These are phyloP conservation scores for Apus apus DNA, from an alignment of 2,113 vertebrate species.

Conservation along the genomic window DNA sequence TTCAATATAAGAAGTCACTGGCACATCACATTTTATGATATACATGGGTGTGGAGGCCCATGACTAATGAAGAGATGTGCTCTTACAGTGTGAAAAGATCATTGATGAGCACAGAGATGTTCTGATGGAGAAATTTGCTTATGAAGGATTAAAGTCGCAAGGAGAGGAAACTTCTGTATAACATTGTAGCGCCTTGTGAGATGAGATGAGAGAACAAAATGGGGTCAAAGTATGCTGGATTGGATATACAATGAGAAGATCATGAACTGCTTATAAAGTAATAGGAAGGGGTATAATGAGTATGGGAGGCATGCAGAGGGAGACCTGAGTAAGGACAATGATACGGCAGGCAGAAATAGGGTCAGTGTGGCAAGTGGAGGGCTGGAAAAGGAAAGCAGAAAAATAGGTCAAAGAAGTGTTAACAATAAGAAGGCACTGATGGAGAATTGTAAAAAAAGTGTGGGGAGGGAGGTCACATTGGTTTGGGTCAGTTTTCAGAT, in stretches of 20 bases:
- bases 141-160: neutral
- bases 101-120: neutral
- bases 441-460: neutral
- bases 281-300: neutral
- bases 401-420: neutral
- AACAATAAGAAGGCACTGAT: neutral
- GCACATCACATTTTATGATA: neutral
- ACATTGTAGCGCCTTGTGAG: neutral
- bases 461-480: neutral
- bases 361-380: neutral
- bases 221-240: neutral
- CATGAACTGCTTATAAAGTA: neutral
- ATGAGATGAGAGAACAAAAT: neutral
- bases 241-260: neutral
- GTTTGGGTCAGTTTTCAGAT: neutral
- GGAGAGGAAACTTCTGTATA: neutral
- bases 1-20: neutral
- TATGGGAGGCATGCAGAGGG: neutral
- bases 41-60: neutral
- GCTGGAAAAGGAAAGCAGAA: neutral
- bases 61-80: neutral
- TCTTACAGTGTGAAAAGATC: neutral
- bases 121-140: neutral
- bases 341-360: neutral
- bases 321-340: neutral